Percentiles rank a stretch among this genome's conserved stretches.
Evolutionary conservation across 2,113 vertebrate species (phyloP).

Genomic region (Conger conger): DNA sequence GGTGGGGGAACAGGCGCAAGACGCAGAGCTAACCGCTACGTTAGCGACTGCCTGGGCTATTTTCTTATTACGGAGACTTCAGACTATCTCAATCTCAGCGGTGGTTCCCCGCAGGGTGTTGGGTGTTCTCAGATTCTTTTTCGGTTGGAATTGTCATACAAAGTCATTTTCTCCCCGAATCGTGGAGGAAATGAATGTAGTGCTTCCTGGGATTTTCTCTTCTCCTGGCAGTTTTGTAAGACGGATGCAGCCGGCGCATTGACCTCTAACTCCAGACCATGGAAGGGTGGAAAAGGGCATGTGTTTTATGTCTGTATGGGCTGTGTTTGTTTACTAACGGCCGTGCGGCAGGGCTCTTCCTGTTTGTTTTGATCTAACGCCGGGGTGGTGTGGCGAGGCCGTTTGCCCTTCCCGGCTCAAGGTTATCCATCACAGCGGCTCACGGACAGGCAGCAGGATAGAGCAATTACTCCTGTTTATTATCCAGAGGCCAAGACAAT

Average conservation of each 20-base stretch:
- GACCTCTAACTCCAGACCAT: neutral
- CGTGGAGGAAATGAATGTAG: neutral
- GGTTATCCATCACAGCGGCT: constrained; percentile 3
- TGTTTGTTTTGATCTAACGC: constrained; percentile 8
- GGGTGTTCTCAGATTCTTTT: neutral
- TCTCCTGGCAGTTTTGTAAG: neutral
- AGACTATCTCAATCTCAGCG: neutral
- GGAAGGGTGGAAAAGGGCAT: neutral
- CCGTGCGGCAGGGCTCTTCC: neutral
- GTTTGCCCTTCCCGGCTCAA: constrained; percentile 4
- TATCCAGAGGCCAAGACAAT: neutral
- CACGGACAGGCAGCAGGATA: neutral
- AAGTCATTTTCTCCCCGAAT: neutral
- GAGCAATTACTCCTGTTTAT: neutral
- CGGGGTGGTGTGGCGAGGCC: neutral
- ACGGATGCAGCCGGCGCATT: no score
- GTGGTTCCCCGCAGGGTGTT: neutral
- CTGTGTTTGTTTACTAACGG: neutral
- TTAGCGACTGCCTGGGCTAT: neutral
- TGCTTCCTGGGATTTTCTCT: neutral
- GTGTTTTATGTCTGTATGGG: neutral
- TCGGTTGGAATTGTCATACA: neutral
- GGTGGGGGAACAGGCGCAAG: neutral
- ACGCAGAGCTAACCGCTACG: neutral
- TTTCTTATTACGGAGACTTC: neutral